Evolutionary conservation across 2,797 vertebrate genomes (phyloP).

Genomic region (Eremophila alpestris): DNA sequence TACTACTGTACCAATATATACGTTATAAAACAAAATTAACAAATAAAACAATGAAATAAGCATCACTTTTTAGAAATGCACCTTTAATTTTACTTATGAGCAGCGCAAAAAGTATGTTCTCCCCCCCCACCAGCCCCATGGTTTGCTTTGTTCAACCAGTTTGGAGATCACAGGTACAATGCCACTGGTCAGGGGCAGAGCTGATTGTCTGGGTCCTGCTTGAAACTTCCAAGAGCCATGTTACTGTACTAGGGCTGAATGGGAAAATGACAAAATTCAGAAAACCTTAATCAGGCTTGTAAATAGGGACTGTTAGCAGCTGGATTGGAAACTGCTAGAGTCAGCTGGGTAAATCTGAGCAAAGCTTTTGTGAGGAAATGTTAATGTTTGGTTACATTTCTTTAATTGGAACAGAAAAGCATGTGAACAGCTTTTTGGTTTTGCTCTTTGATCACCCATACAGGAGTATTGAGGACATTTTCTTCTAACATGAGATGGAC

Average conservation of each 20-base stretch:
- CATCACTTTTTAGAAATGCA: not conserved
- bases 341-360: not conserved
- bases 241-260: not conserved
- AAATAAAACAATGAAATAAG: not conserved
- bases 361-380: not conserved
- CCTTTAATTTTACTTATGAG: not conserved
- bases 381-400: not conserved
- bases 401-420: not conserved
- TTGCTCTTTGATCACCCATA: not conserved
- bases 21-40: not conserved
- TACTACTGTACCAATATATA: not conserved
- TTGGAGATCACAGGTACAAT: not conserved
- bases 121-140: rapidly evolving
- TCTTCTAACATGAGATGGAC: not conserved
- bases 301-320: not conserved
- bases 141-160: not conserved
- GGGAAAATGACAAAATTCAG: not conserved
- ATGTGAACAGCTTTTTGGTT: not conserved
- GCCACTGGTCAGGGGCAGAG: not conserved
- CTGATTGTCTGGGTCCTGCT: not conserved
- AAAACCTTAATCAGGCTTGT: not conserved
- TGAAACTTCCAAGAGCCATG: not conserved
- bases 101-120: not conserved
- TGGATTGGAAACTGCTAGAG: rapidly evolving
- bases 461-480: not conserved